Conservation (phyloP, 2,888 invertebrate species). For the Epirrhoe tristata region DNA sequence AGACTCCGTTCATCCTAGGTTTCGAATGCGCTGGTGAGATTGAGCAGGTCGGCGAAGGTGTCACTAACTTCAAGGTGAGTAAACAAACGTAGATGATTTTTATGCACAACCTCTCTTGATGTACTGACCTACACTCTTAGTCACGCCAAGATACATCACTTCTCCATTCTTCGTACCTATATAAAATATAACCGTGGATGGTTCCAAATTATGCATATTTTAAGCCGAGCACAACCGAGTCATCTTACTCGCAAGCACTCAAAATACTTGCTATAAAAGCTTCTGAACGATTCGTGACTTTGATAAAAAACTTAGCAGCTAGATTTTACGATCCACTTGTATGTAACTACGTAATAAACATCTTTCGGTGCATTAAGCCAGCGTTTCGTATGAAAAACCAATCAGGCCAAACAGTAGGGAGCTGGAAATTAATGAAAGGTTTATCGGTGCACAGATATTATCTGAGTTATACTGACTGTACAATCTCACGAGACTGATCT, state of each 20-base stretch:
- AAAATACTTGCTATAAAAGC: too few relatives aligned
- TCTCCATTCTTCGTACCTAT: too few relatives aligned
- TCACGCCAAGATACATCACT: too few relatives aligned
- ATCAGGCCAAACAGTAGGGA: constrained; percentile 16
- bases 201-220: too few relatives aligned
- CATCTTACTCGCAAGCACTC: too few relatives aligned
- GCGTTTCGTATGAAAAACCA: constrained; percentile 17
- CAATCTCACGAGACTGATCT: constrained; percentile 25
- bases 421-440: constrained; percentile 21
- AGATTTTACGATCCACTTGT: neutral
- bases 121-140: too few relatives aligned
- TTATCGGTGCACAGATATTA: constrained; percentile 19
- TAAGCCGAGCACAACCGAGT: too few relatives aligned
- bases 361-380: constrained; percentile 7
- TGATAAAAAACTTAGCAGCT: too few relatives aligned
- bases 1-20: constrained; percentile 95
- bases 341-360: constrained; percentile 1
- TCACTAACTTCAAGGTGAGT: constrained; percentile 90
- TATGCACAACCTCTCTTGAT: neutral
- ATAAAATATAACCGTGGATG: too few relatives aligned
- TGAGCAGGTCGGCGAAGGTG: constrained; percentile 91
- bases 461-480: constrained; percentile 17
- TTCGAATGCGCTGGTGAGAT: constrained; percentile 95
- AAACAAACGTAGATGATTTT: neutral
- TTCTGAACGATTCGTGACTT: too few relatives aligned